phyloP scores from a whole-genome alignment of 2,797 vertebrate genomes.

The Cynopterus sphinx region DNA sequence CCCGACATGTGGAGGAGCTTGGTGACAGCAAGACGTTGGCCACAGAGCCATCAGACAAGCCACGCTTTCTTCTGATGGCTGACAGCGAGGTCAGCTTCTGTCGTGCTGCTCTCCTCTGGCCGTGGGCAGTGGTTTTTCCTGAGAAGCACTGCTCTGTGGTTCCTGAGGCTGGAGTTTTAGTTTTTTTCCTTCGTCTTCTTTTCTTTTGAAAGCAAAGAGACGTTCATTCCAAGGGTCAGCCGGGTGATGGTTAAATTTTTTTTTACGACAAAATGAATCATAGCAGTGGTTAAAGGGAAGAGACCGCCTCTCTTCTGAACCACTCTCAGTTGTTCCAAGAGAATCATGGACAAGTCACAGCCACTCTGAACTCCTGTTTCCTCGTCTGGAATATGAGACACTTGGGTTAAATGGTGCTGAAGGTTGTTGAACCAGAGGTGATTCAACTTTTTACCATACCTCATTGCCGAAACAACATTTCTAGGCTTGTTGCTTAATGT shows the following conservation, averaged over 20 bases:
- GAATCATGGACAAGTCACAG: not conserved
- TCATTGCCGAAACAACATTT: not conserved
- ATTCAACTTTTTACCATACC: not conserved
- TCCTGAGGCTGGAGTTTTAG: not conserved
- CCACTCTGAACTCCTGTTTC: slow-evolving; percentile 49
- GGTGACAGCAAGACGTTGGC: slow-evolving; percentile 71
- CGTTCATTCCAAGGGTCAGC: not conserved
- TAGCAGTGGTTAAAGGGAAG: not conserved
- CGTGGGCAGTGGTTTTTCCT: not conserved
- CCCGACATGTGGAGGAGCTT: slow-evolving; percentile 73
- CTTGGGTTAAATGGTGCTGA: not conserved
- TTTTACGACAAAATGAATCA: slow-evolving; percentile 6
- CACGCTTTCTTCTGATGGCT: not conserved
- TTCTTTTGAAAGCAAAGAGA: slow-evolving; percentile 52
- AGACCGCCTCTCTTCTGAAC: not conserved
- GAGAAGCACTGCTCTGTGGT: slow-evolving; percentile 18
- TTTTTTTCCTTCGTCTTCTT: not conserved
- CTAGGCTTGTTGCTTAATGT: not conserved
- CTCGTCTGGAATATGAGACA: slow-evolving; percentile 30
- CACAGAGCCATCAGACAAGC: not conserved
- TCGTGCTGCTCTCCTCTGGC: not conserved
- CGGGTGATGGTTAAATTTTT: not conserved
- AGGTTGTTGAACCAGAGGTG: not conserved
- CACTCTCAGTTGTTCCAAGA: not conserved
- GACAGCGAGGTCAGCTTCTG: not conserved